Conservation (phyloP, 2,797 vertebrate genomes). For the Scolopax rusticola region DNA sequence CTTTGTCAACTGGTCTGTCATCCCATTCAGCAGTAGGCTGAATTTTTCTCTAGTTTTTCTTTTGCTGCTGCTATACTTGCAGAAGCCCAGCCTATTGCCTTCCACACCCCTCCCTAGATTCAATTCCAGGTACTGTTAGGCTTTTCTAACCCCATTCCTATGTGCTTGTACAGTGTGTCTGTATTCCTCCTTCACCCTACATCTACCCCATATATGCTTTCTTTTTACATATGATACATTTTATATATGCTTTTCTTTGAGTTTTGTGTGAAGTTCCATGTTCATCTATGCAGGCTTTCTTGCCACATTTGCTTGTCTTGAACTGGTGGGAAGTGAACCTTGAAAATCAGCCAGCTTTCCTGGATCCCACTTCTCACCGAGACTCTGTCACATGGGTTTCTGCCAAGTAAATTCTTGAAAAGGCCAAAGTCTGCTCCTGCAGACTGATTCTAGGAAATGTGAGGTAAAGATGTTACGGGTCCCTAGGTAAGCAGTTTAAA, state of each 20-base stretch:
- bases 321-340: neutral
- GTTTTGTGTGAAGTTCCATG: neutral
- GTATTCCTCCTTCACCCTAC: neutral
- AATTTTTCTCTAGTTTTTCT: neutral
- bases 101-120: neutral
- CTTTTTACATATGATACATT: neutral
- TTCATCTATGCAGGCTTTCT: neutral
- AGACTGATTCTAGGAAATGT: neutral
- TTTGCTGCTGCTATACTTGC: neutral
- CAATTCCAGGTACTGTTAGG: neutral
- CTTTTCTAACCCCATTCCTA: neutral
- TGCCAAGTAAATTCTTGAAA: neutral
- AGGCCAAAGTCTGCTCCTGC: neutral
- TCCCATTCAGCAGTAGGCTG: neutral
- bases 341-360: neutral
- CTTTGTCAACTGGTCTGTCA: neutral
- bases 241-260: neutral
- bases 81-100: neutral
- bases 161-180: neutral
- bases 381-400: neutral
- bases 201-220: neutral
- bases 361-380: neutral
- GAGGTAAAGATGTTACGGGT: neutral
- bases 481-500: neutral
- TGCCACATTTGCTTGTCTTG: neutral